Percentiles rank a stretch among this genome's conserved stretches.
Conservation (phyloP, 2,888 invertebrate genomes). For the Yponomeuta sedellus region DNA sequence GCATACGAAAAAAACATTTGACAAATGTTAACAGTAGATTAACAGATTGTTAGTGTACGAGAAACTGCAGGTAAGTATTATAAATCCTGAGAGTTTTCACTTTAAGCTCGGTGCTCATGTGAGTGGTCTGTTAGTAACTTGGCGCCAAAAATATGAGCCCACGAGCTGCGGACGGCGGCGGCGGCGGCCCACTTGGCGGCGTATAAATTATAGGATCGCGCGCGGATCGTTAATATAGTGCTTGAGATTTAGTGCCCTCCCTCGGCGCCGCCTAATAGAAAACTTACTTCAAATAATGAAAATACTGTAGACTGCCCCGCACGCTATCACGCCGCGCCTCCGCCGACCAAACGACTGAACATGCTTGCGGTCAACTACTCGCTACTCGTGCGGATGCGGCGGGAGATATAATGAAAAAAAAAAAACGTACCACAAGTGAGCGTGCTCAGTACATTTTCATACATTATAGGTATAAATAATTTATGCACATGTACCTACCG, state of each 20-base stretch:
- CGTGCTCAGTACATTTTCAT: too few relatives aligned
- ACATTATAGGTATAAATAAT: too few relatives aligned
- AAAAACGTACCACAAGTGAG: too few relatives aligned
- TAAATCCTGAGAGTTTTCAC: not conserved
- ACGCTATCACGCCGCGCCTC: not conserved
- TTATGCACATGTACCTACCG: too few relatives aligned
- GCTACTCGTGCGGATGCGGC: not conserved
- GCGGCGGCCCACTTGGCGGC: slow-evolving; percentile 9
- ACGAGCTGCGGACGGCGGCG: not conserved
- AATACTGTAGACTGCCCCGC: slow-evolving; percentile 17
- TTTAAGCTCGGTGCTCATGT: not conserved
- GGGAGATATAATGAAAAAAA: too few relatives aligned
- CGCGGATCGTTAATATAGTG: slow-evolving; percentile 13
- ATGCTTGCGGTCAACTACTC: not conserved
- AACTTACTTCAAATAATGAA: slow-evolving; percentile 22
- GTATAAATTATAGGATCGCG: slow-evolving; percentile 7
- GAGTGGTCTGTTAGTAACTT: not conserved
- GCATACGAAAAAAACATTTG: too few relatives aligned
- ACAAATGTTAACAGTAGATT: too few relatives aligned
- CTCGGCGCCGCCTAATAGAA: slow-evolving; percentile 13
- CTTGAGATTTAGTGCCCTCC: slow-evolving; percentile 5
- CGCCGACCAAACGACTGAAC: too few relatives aligned
- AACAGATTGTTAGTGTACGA: too few relatives aligned
- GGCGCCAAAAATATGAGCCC: slow-evolving; percentile 1
- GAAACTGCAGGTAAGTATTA: too few relatives aligned